Evolutionary conservation across 2,888 invertebrate genomes (phyloP).

Genomic region (Leptopilina myrica): DNA sequence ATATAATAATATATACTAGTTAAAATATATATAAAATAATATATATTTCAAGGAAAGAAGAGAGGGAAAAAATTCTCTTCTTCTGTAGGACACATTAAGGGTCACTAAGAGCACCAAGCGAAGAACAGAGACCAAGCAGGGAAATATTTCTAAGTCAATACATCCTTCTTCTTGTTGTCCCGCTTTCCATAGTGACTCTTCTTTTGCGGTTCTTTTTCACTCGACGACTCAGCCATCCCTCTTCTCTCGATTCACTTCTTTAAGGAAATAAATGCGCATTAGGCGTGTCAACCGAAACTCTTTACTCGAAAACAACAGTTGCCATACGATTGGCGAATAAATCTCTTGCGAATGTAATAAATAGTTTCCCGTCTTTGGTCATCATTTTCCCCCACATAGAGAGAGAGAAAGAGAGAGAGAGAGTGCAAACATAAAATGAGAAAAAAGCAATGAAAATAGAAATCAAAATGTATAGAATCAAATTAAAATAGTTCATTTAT

Average conservation of each 20-base stretch:
- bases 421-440: too few relatives aligned
- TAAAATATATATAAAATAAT: too few relatives aligned
- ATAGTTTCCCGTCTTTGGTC: slow-evolving; percentile 44
- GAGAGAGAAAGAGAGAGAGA: too few relatives aligned
- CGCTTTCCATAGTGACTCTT: slow-evolving; percentile 37
- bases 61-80: too few relatives aligned
- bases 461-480: too few relatives aligned
- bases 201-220: slow-evolving; percentile 33
- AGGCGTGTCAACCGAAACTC: slow-evolving; percentile 54
- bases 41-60: too few relatives aligned
- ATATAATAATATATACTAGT: too few relatives aligned
- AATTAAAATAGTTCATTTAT: too few relatives aligned
- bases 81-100: background rate
- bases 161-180: slow-evolving; percentile 39
- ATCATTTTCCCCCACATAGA: slow-evolving; percentile 40
- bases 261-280: slow-evolving; percentile 53
- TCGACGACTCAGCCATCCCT: slow-evolving; percentile 48
- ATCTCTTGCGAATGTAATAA: slow-evolving; percentile 52
- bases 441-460: too few relatives aligned
- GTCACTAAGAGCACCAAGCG: background rate
- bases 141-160: slow-evolving; percentile 13
- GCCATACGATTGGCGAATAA: slow-evolving; percentile 58
- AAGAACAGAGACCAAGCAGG: background rate
- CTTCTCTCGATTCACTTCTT: slow-evolving; percentile 49
- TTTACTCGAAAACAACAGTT: slow-evolving; percentile 39